A percentile compares a stretch with the other conserved stretches of the same genome.
phyloP scores from a whole-genome alignment of 2,113 vertebrate genomes.

The Siniperca chuatsi region DNA sequence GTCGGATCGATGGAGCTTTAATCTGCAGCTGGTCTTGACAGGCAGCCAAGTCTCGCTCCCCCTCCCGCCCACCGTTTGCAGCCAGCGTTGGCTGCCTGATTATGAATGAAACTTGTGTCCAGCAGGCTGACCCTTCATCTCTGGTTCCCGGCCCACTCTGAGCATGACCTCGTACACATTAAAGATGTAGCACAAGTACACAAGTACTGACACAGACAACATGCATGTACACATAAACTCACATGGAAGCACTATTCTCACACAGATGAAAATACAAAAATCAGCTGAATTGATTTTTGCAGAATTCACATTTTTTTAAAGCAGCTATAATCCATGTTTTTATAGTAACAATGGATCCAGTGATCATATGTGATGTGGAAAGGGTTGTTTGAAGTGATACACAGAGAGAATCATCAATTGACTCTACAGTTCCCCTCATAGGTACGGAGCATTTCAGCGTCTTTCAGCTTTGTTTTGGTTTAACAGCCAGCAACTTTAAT shows the following conservation, averaged over 20 bases:
- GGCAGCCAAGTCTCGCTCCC: conserved; percentile 48
- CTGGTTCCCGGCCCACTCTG: neutral
- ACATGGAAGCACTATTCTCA: neutral
- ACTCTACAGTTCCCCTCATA: neutral
- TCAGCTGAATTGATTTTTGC: neutral
- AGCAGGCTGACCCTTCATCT: conserved; percentile 36
- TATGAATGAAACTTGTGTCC: conserved; percentile 62
- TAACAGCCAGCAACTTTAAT: neutral
- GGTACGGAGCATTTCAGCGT: neutral
- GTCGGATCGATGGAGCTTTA: conserved; percentile 80
- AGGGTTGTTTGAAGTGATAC: neutral
- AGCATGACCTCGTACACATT: neutral
- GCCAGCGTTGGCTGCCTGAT: conserved; percentile 47
- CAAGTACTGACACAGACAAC: too few species aligned
- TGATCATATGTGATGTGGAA: neutral
- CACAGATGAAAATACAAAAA: neutral
- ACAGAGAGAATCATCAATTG: neutral
- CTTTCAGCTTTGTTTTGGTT: neutral
- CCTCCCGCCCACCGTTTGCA: conserved; percentile 41
- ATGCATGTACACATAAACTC: too few species aligned
- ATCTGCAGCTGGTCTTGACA: conserved; percentile 67
- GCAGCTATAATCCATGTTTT: neutral
- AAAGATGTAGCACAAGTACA: neutral
- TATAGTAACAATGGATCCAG: neutral
- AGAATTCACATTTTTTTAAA: neutral